phyloP scores from a whole-genome alignment of 1,140 invertebrate species.

The Globodera ellingtonae region DNA sequence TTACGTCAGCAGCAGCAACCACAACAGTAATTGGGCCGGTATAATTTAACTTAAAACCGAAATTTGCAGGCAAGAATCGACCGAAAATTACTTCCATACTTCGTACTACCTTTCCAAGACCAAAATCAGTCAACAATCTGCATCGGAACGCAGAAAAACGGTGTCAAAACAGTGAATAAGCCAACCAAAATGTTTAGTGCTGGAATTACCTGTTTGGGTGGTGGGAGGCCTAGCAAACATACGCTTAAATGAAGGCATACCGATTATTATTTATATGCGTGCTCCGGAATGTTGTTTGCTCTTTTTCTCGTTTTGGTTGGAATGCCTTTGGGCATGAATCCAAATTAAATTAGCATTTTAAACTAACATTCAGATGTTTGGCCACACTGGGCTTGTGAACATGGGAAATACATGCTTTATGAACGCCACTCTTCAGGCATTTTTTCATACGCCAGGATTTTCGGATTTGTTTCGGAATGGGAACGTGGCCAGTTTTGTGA shows the following conservation, averaged over 20 bases:
- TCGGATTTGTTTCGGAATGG: constrained; percentile 23
- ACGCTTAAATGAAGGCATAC: no score
- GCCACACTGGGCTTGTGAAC: constrained; percentile 77
- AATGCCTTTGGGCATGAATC: no score
- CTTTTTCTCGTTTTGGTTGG: no score
- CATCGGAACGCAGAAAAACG: not conserved
- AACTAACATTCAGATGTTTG: constrained; percentile 1
- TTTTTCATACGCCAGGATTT: constrained; percentile 66
- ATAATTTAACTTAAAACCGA: no score
- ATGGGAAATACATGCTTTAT: constrained; percentile 96
- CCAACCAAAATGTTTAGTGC: no score
- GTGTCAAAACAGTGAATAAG: not conserved
- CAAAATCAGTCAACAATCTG: constrained; percentile 6
- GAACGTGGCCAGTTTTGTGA: constrained; percentile 13
- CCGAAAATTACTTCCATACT: not conserved
- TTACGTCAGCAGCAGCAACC: not conserved
- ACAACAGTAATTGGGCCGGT: not conserved
- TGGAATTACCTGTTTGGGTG: no score
- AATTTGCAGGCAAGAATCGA: not conserved
- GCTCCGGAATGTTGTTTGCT: no score
- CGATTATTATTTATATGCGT: no score
- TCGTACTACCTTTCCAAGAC: not conserved
- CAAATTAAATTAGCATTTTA: no score
- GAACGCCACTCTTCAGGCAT: constrained; percentile 94
- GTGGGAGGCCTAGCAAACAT: no score